Evolutionary conservation across 2,113 vertebrate species (phyloP).

Genomic region (Oceanites oceanicus): DNA sequence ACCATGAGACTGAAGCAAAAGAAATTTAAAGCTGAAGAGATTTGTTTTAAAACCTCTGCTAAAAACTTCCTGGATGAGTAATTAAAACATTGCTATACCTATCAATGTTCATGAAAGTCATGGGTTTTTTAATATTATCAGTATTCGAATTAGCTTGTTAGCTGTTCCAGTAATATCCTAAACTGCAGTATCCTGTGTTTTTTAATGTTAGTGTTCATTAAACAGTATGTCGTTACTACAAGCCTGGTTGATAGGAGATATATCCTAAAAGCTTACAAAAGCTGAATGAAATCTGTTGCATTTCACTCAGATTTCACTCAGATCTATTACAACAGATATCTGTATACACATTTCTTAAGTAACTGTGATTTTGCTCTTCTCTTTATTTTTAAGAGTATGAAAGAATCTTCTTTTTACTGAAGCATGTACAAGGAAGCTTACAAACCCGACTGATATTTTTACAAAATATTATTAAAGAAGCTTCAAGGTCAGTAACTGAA

Average conservation of each 20-base stretch:
- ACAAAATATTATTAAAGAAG: slow-evolving; percentile 96
- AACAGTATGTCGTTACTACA: background rate
- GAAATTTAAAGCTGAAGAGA: background rate
- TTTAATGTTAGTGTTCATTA: background rate
- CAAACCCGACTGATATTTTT: slow-evolving; percentile 91
- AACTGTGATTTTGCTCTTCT: slow-evolving; percentile 16
- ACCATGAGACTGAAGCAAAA: background rate
- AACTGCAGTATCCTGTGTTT: background rate
- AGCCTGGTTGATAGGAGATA: background rate
- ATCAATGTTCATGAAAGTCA: background rate
- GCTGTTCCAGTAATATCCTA: background rate
- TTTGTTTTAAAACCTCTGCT: background rate
- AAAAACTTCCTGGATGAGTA: background rate
- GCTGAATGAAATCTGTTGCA: background rate
- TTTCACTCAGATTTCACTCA: background rate
- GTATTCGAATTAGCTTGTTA: background rate
- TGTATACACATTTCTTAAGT: background rate
- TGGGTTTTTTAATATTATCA: background rate
- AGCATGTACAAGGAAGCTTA: slow-evolving; percentile 92
- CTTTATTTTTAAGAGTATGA: slow-evolving; percentile 83
- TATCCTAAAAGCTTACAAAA: background rate
- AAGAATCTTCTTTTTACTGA: slow-evolving; percentile 93
- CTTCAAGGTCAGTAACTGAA: slow-evolving; percentile 81
- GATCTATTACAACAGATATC: background rate
- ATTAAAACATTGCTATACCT: background rate